A percentile compares a stretch with the other conserved stretches of the same genome.
These are phyloP conservation scores for Pollicipes pollicipes DNA, from an alignment of 1,140 invertebrate species.

Conservation along the genomic window DNA sequence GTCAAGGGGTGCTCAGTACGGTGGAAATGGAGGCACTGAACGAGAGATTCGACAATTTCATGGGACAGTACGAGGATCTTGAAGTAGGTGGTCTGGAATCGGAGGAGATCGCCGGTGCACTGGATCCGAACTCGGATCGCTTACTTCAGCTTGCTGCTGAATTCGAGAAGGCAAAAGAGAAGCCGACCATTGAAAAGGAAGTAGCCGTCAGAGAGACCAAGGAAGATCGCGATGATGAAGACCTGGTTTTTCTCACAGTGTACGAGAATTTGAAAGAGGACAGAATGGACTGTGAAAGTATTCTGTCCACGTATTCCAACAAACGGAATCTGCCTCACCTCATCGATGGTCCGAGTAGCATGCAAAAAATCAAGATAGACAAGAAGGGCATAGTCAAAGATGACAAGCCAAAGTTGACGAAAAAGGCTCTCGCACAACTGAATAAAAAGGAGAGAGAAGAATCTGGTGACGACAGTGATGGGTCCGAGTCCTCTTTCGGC, in stretches of 20 bases:
- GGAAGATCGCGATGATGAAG: slow-evolving; percentile 38
- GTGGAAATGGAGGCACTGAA: slow-evolving; percentile 65
- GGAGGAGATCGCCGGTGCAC: slow-evolving; percentile 70
- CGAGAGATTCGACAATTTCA: slow-evolving; percentile 80
- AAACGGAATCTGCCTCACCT: slow-evolving; percentile 76
- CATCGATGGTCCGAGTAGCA: slow-evolving; percentile 51
- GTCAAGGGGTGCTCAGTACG: slow-evolving; percentile 72
- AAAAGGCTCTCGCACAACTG: neutral
- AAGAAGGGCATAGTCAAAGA: slow-evolving; percentile 9
- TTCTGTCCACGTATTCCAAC: slow-evolving; percentile 74
- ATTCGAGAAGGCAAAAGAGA: slow-evolving; percentile 30
- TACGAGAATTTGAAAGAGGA: slow-evolving; percentile 41
- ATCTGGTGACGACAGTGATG: slow-evolving; percentile 11
- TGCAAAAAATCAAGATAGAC: slow-evolving; percentile 23
- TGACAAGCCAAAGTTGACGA: slow-evolving; percentile 1
- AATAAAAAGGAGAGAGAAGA: slow-evolving; percentile 13
- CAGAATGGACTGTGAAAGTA: slow-evolving; percentile 85
- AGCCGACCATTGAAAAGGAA: slow-evolving; percentile 22
- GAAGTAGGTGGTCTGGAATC: slow-evolving; percentile 72
- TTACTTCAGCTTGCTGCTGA: slow-evolving; percentile 39
- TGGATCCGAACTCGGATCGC: slow-evolving; percentile 44
- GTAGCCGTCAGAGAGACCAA: slow-evolving; percentile 33
- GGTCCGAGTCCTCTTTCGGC: slow-evolving; percentile 12
- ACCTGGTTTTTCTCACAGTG: slow-evolving; percentile 39
- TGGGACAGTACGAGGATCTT: slow-evolving; percentile 65